A percentile compares a stretch with the other conserved stretches of the same genome.
These are phyloP conservation scores for Ctenopoma kingsleyae DNA, from an alignment of 2,797 vertebrate genomes.

Conservation along the genomic window DNA sequence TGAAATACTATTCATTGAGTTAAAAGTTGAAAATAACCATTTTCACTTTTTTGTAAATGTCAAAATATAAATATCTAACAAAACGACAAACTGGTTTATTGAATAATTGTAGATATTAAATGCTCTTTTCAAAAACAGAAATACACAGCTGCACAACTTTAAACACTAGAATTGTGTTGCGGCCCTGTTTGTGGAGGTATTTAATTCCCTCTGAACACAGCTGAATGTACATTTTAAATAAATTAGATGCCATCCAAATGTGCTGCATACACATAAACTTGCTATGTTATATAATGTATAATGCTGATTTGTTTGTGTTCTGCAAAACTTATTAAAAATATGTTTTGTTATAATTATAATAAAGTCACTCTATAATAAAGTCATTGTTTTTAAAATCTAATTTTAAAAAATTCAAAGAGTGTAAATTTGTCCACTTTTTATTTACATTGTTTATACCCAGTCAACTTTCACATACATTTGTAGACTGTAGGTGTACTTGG, in stretches of 20 bases:
- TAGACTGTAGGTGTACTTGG: too few species aligned
- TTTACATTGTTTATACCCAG: too few species aligned
- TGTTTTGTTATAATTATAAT: not conserved
- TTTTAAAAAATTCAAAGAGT: too few species aligned
- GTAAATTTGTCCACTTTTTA: too few species aligned
- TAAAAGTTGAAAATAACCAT: not conserved
- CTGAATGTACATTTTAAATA: not conserved
- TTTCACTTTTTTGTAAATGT: not conserved
- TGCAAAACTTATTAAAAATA: not conserved
- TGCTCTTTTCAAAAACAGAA: not conserved
- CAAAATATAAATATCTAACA: not conserved
- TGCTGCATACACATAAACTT: not conserved
- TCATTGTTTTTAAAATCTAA: too few species aligned
- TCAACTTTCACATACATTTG: too few species aligned
- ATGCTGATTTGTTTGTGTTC: not conserved
- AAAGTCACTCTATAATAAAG: not conserved
- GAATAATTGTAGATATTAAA: not conserved
- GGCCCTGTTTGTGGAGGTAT: not conserved
- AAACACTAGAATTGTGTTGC: not conserved
- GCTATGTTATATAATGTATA: not conserved
- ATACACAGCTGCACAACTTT: not conserved
- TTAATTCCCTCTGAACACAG: not conserved
- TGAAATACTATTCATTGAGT: not conserved
- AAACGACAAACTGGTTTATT: too few species aligned
- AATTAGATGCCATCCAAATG: too few species aligned